phyloP scores from a whole-genome alignment of 2,113 vertebrate species.

The Cyprinodon brontotheroides region DNA sequence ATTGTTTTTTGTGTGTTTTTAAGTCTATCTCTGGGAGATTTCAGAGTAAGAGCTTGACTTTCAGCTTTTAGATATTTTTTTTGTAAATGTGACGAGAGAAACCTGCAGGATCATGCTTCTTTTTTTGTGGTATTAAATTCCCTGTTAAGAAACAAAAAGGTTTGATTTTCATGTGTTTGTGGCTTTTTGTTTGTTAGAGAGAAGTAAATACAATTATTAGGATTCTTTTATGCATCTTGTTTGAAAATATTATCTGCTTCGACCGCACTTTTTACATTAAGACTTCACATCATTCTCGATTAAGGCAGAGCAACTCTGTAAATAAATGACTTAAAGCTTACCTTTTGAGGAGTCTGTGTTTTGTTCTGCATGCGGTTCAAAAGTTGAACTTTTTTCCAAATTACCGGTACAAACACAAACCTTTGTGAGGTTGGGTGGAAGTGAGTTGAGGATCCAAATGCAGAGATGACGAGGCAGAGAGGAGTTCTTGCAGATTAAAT shows the following conservation, averaged over 20 bases:
- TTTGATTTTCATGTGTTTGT: constrained; percentile 62
- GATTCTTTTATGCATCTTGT: constrained; percentile 58
- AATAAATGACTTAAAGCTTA: constrained; percentile 76
- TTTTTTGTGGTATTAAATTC: constrained; percentile 47
- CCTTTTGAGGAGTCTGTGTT: background rate
- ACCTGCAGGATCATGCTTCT: constrained; percentile 40
- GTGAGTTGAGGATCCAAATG: too few relatives aligned
- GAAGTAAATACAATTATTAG: constrained; percentile 61
- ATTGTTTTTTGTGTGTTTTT: constrained; percentile 50
- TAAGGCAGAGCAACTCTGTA: constrained; percentile 73
- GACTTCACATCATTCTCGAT: constrained; percentile 47
- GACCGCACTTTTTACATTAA: constrained; percentile 48
- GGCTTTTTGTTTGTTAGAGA: constrained; percentile 71
- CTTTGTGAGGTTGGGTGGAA: too few relatives aligned
- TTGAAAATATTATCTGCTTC: constrained; percentile 58
- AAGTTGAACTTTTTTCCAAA: background rate
- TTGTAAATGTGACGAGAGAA: constrained; percentile 37
- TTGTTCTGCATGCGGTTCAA: background rate
- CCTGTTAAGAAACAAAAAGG: constrained; percentile 28
- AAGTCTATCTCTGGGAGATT: constrained; percentile 42
- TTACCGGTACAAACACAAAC: too few relatives aligned
- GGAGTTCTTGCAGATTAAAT: too few relatives aligned
- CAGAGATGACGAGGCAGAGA: too few relatives aligned
- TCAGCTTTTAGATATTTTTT: constrained; percentile 42
- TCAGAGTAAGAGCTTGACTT: constrained; percentile 28